Evolutionary conservation across 2,888 invertebrate genomes (phyloP), one percentile per base, ranked within the genome.

Genomic region (Hoplodrina ambigua): DNA sequence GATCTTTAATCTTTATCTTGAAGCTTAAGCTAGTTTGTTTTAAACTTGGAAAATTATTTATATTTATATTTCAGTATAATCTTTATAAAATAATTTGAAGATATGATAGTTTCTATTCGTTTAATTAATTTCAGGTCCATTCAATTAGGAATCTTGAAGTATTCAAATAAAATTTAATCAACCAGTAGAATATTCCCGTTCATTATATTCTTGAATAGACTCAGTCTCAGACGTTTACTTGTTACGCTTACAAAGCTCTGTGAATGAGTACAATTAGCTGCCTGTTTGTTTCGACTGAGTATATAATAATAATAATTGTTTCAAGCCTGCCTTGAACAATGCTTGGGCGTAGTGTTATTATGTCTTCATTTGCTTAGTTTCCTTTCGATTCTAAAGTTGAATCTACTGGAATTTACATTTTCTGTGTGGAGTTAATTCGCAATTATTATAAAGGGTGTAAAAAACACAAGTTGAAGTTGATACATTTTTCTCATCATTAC

Each of bases 251-350:
- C 17, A 67, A 37, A 62, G 41, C 46, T 44, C 67, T 58, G 44
- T 54, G 37, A 70, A 69, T 67, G 67, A 70, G 52, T 46, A 65
- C 64, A 72, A 82, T 75, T 72, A 81, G 46, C 41, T 63, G 50
- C 59, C 63, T 72, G 69, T 69, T 78, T 64, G 72, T 75, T 67
- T 49, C 61, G 61, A 61, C 46, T 71, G 37, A 71, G 49, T 17
- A 30, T 50, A 41, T 57, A 60, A 76, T 69, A 56, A 70, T 52
- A 44, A 72, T 78, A 61, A 75, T 55, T 61, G 54, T 62, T 60
- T 46, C 59, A 20, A 74, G 57, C 13, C 46, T 55, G 44, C 17
- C 61, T 53, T 44, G 56, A 74, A 74, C 65, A 73, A 64, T 19
- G 59, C 19, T 55, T 53, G 53, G 62, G 50, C 17, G 33, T 19